These are phyloP conservation scores for Alexandromys fortis DNA, from an alignment of 2,113 vertebrate genomes.

Conservation along the genomic window DNA sequence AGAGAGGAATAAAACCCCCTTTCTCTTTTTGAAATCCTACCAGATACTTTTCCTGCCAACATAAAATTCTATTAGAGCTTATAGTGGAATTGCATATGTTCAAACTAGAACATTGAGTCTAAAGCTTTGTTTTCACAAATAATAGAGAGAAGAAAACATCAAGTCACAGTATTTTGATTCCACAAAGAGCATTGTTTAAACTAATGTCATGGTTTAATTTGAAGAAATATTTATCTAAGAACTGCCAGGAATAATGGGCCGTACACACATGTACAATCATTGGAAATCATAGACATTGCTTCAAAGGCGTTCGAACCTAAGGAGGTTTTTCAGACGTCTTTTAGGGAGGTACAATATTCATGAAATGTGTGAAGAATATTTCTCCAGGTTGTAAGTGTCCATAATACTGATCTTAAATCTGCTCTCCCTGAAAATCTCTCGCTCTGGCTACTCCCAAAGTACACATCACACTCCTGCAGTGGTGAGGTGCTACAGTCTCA, in stretches of 20 bases:
- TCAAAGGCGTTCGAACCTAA: neutral
- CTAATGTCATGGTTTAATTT: slow-evolving; percentile 13
- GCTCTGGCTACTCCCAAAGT: neutral
- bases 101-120: neutral
- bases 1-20: neutral
- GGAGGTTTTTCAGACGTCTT: neutral
- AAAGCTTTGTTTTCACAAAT: neutral
- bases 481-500: neutral
- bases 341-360: neutral
- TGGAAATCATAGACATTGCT: neutral
- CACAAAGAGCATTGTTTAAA: slow-evolving; percentile 1
- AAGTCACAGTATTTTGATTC: slow-evolving; percentile 4
- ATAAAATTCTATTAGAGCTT: neutral
- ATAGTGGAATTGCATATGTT: neutral
- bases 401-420: neutral
- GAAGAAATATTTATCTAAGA: neutral
- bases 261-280: slow-evolving; percentile 30
- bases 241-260: neutral
- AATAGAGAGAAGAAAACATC: neutral
- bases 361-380: neutral
- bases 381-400: neutral
- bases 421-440: neutral
- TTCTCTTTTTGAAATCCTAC: slow-evolving; percentile 2
- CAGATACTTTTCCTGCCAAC: neutral
- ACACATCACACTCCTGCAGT: neutral